These are phyloP conservation scores for Furcula furcula DNA, from an alignment of 2,888 invertebrate genomes.

Conservation along the genomic window DNA sequence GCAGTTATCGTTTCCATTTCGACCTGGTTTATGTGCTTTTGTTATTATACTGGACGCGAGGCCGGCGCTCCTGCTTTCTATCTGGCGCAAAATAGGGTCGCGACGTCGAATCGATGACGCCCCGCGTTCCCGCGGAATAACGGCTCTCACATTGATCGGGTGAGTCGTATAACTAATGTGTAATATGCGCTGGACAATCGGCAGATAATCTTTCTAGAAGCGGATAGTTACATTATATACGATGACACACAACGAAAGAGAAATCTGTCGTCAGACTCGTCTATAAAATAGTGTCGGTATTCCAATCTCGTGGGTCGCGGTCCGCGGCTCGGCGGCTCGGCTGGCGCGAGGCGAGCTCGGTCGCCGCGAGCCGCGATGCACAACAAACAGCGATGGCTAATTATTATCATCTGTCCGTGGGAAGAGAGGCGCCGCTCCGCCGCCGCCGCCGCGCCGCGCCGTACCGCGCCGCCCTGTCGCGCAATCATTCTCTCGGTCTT, in stretches of 20 bases:
- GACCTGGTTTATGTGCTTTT: slow-evolving; percentile 63
- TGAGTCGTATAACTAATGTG: slow-evolving; percentile 53
- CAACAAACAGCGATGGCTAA: slow-evolving; percentile 31
- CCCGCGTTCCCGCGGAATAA: slow-evolving; percentile 54
- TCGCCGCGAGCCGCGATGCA: slow-evolving; percentile 11
- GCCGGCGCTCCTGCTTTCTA: slow-evolving; percentile 54
- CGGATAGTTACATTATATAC: slow-evolving; percentile 7
- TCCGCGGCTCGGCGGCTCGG: not conserved
- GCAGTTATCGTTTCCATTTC: slow-evolving; percentile 51
- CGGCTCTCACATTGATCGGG: slow-evolving; percentile 73
- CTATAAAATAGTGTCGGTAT: slow-evolving; percentile 29
- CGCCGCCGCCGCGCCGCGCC: slow-evolving; percentile 28
- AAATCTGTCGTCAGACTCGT: slow-evolving; percentile 30
- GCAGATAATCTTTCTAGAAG: slow-evolving; percentile 19
- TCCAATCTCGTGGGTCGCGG: slow-evolving; percentile 22
- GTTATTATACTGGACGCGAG: slow-evolving; percentile 49
- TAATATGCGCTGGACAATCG: slow-evolving; percentile 13
- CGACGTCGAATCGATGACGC: slow-evolving; percentile 58
- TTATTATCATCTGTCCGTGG: slow-evolving; percentile 36
- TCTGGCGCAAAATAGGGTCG: slow-evolving; percentile 43
- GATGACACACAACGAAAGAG: slow-evolving; percentile 24
- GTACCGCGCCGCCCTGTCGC: slow-evolving; percentile 26
- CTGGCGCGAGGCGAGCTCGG: not conserved
- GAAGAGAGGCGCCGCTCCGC: slow-evolving; percentile 25
- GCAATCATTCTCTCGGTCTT: slow-evolving; percentile 55